Evolutionary conservation across 2,888 invertebrate genomes (phyloP), one percentile per base, ranked within the genome.

Genomic region (Ctenicera cuprea): DNA sequence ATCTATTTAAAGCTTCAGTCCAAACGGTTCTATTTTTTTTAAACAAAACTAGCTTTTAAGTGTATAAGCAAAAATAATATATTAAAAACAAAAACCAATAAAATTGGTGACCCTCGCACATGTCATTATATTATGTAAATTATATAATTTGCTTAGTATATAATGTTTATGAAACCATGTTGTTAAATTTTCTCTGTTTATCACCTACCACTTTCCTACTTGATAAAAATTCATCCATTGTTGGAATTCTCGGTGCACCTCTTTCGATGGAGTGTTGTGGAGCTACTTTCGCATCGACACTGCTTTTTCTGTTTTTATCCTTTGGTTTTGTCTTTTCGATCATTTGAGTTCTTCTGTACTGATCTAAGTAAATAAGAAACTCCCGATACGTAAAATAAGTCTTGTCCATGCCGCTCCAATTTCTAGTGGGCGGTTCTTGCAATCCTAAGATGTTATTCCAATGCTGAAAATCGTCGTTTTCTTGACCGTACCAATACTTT

Each of bases 401-500:
- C 90, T 92, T 89, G 86, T 92, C 91, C 83, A 87, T 86, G 5
- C 90, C 90, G 38, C 88, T 92, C 94, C 94, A 94, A 83, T 93
- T 94, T 78, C 95, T 89, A 73, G 92, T 91, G n/a, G 91, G 89
- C 0, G 94, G 94, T 78, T 93, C 92, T 8, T 89, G 88, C 26
- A 94, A 88, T 11, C 92, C 92, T 16, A 93, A 88, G 0, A 92
- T 89, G 74, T 92, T 91, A 76, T 94, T 91, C 91, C 93, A 93
- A 78, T 92, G 91, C 80, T 91, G 89, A 79, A 93, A 94, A 83
- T 93, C 93, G 80, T 93, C 91, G 0, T 91, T 91, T 83, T 92
- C 92, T 82, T 92, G 90, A 0, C 92, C 92, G 79, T 93, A 94
- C 92, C 92, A 94, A 80, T 94, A 91, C 79, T 94, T 93, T 73